These are phyloP conservation scores for Aurelia sp. DNA, from an alignment of 30 jellyfish, hydroid and myxozoan species.

Conservation along the genomic window DNA sequence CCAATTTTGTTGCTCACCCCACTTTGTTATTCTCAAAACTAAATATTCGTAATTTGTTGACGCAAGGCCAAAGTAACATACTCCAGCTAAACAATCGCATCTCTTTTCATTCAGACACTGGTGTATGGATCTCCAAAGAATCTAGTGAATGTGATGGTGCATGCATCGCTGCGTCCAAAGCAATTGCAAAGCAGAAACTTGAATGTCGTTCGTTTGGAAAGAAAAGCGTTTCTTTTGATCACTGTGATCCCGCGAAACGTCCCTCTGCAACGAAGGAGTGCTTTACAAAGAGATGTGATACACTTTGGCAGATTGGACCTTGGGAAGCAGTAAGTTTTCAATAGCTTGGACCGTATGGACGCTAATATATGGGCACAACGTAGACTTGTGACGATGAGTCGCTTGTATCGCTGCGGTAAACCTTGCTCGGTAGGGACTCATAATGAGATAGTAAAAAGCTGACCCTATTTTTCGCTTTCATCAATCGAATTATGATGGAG, in stretches of 20 bases:
- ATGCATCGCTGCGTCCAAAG: constrained; percentile 49
- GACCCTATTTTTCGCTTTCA: too few relatives aligned
- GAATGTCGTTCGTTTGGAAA: constrained; percentile 59
- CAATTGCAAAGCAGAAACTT: constrained; percentile 14
- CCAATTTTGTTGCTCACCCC: not conserved
- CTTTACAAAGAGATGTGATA: constrained; percentile 58
- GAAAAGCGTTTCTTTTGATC: constrained; percentile 6
- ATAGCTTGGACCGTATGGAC: not conserved
- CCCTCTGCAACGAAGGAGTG: constrained; percentile 66
- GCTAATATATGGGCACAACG: too few relatives aligned
- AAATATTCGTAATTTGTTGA: too few relatives aligned
- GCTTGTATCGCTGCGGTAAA: too few relatives aligned
- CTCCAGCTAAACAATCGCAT: not conserved
- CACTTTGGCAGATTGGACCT: constrained; percentile 60
- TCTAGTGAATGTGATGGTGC: constrained; percentile 52
- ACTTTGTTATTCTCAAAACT: too few relatives aligned
- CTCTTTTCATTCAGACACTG: constrained; percentile 43
- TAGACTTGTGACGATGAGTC: too few relatives aligned
- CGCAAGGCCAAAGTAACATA: too few relatives aligned
- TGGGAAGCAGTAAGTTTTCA: constrained; percentile 73
- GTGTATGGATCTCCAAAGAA: constrained; percentile 60
- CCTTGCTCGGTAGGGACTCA: too few relatives aligned
- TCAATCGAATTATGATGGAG: too few relatives aligned
- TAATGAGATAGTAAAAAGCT: too few relatives aligned
- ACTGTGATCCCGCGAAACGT: constrained; percentile 52